Base-by-base conservation (phyloP, 64 coral and sea anemone species). In the Platygyra sinensis region DNA sequence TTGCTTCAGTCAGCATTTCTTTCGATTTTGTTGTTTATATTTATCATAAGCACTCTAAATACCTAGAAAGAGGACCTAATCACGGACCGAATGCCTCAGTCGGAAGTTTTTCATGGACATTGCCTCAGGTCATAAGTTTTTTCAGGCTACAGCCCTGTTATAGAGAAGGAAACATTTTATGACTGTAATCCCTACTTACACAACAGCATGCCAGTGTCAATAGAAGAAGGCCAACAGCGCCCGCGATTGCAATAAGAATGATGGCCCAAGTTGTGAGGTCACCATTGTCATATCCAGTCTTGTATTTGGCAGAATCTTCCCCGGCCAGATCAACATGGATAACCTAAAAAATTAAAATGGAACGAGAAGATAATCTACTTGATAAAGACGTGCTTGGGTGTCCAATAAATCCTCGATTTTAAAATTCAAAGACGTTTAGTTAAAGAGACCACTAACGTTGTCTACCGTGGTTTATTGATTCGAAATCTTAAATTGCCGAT, bases 121-220 rank as follows among this genome's bases (percentile, higher is more conserved):
- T n/a, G n/a, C n/a, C n/a, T n/a, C n/a, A n/a, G n/a, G n/a, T n/a
- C n/a, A n/a, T n/a, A n/a, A n/a, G n/a, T n/a, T n/a, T 36, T 36
- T 36, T 36, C 33, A 36, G 33, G 33, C 33, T 1, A 36, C 33
- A 3, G 33, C 33, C 33, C 33, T 36, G 33, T 1, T 14, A 57
- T 1, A 57, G 15, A 9, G 54, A 57, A 76, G 20, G 19, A 50
- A 46, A 49, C 8, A 24, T 30, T 9, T 52, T 19, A 50, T 50
- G 12, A 2, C 79, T 83, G 11, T 52, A 80, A 52, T 19, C 11
- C 20, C 12, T 76, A 92, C 90, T 92, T 54, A 92, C 90, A 80
- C 90, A 92, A 72, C 90, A 79, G 62, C 90, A 92, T 14, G 90
- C 75, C 16, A 92, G 4, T 25, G 75, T 71, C 27, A 92, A 42